These are phyloP conservation scores for Troglohyphantes excavatus DNA, from an alignment of 2,888 invertebrate species.

Conservation along the genomic window DNA sequence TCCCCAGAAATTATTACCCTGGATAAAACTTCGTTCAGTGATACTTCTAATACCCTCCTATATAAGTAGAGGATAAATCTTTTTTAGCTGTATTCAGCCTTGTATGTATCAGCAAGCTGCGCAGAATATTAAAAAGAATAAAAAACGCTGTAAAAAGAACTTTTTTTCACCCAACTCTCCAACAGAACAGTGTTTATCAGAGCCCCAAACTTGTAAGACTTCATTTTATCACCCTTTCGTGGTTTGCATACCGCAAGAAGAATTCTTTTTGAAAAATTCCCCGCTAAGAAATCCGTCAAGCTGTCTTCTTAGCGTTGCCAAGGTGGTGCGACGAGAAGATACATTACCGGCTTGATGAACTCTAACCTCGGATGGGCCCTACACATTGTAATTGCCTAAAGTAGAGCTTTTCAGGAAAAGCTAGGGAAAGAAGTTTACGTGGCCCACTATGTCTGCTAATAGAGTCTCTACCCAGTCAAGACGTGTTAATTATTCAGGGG, in stretches of 20 bases:
- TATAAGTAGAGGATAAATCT: slow-evolving; percentile 6
- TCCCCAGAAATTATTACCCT: slow-evolving; percentile 36
- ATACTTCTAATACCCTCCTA: slow-evolving; percentile 19
- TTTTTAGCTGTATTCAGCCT: background rate
- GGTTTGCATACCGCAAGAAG: slow-evolving; percentile 72
- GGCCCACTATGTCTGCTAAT: slow-evolving; percentile 64
- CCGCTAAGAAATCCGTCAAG: slow-evolving; percentile 72
- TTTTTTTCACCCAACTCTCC: slow-evolving; percentile 29
- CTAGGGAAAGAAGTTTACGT: slow-evolving; percentile 30
- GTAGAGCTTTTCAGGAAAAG: slow-evolving; percentile 66
- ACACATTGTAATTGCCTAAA: slow-evolving; percentile 73
- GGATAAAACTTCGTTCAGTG: slow-evolving; percentile 28
- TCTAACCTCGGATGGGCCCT: slow-evolving; percentile 65
- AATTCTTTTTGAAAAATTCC: slow-evolving; percentile 62
- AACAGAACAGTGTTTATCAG: slow-evolving; percentile 71
- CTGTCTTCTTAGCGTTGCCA: slow-evolving; percentile 70
- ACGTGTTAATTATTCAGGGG: slow-evolving; percentile 77
- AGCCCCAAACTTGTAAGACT: slow-evolving; percentile 76
- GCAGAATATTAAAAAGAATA: background rate
- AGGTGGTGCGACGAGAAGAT: slow-evolving; percentile 64
- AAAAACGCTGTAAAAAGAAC: slow-evolving; percentile 22
- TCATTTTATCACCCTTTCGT: slow-evolving; percentile 74
- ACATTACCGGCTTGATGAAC: slow-evolving; percentile 77
- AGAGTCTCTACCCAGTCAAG: slow-evolving; percentile 66
- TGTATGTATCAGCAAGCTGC: slow-evolving; percentile 34